phyloP scores from a whole-genome alignment of 1,140 invertebrate species.

The Magallana ariakensis region DNA sequence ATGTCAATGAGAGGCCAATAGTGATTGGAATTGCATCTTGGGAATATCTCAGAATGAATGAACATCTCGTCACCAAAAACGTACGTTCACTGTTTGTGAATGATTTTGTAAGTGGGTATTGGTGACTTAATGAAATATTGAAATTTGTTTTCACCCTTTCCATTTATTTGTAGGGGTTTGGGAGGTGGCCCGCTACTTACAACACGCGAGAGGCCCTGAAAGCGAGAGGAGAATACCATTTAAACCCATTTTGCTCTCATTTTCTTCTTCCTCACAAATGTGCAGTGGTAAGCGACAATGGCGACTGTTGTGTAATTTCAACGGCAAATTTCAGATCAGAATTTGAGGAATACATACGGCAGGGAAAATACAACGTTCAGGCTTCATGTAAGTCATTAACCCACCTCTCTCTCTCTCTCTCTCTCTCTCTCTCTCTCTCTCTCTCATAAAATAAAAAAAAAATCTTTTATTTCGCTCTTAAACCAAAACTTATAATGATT shows the following conservation, averaged over 20 bases:
- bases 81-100: not conserved
- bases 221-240: not conserved
- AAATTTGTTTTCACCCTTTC: too few species aligned
- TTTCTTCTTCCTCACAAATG: slow-evolving; percentile 31
- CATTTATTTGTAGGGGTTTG: not conserved
- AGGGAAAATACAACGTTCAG: slow-evolving; percentile 6
- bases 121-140: too few species aligned
- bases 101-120: too few species aligned
- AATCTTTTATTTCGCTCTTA: too few species aligned
- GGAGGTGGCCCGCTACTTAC: slow-evolving; percentile 20
- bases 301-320: not conserved
- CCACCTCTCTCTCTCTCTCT: too few species aligned
- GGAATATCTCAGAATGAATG: slow-evolving; percentile 12
- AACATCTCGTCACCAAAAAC: not conserved
- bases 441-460: too few species aligned
- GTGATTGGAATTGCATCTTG: slow-evolving; percentile 35
- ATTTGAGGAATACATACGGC: slow-evolving; percentile 28
- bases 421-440: too few species aligned
- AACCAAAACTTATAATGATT: too few species aligned
- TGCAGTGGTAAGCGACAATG: not conserved
- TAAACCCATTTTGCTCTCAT: slow-evolving; percentile 22
- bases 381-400: not conserved
- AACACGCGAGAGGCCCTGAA: slow-evolving; percentile 2
- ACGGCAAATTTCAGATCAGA: slow-evolving; percentile 35
- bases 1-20: slow-evolving; percentile 30